A percentile compares a stretch with the other conserved stretches of the same genome.
These are phyloP conservation scores for Athalia rosae DNA, from an alignment of 2,888 invertebrate genomes.

Conservation along the genomic window DNA sequence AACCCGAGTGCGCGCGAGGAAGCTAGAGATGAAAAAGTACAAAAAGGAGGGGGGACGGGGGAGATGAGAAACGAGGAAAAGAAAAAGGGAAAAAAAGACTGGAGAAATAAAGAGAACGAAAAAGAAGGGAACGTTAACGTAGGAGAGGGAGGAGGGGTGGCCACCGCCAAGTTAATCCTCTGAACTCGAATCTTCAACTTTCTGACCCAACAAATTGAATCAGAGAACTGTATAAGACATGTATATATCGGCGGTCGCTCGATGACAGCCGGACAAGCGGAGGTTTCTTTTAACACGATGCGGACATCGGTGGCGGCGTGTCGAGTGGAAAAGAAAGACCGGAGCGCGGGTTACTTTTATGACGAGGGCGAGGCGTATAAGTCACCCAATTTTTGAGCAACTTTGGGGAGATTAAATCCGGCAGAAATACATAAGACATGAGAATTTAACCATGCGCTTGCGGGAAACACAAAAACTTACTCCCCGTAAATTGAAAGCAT, in stretches of 20 bases:
- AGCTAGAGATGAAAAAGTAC: conserved; percentile 8
- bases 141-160: background rate
- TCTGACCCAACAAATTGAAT: conserved; percentile 39
- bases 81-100: background rate
- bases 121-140: conserved; percentile 4
- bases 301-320: conserved; percentile 4
- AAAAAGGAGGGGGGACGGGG: background rate
- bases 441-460: conserved; percentile 28
- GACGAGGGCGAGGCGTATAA: conserved; percentile 12
- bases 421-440: conserved; percentile 43
- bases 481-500: conserved; percentile 45
- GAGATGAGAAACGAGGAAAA: background rate
- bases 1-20: background rate
- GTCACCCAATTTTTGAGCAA: conserved; percentile 41
- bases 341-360: conserved; percentile 35
- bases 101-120: background rate
- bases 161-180: conserved; percentile 37
- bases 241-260: conserved; percentile 32
- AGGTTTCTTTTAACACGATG: conserved; percentile 35
- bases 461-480: conserved; percentile 26
- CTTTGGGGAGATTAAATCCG: conserved; percentile 33
- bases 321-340: background rate
- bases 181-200: conserved; percentile 42
- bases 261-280: conserved; percentile 35
- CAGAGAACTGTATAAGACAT: conserved; percentile 39